Evolutionary conservation across 2,888 invertebrate genomes (phyloP).

Genomic region (Gonocerus acuteangulatus): DNA sequence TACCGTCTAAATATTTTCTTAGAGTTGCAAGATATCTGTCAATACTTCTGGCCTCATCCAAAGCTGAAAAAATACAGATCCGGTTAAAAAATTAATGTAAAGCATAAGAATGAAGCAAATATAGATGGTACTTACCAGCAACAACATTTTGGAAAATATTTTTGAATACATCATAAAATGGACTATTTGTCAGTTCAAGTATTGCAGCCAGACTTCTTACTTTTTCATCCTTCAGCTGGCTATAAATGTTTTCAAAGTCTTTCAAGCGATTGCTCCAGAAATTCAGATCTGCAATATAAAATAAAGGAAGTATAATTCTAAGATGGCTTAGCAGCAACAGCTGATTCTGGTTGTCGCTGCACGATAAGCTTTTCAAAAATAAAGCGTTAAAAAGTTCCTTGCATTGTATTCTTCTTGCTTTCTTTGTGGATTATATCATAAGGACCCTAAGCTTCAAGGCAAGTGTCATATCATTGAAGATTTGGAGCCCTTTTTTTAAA

Average conservation of each 20-base stretch:
- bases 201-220: conserved; percentile 76
- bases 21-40: conserved; percentile 69
- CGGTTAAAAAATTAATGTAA: neutral
- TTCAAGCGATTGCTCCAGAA: conserved; percentile 72
- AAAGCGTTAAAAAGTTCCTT: too few relatives aligned
- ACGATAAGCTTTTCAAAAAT: too few relatives aligned
- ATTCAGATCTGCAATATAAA: conserved; percentile 54
- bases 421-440: too few relatives aligned
- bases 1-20: conserved; percentile 57
- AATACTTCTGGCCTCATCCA: conserved; percentile 78
- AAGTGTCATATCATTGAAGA: too few relatives aligned
- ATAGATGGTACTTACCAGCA: conserved; percentile 48
- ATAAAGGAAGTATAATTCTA: too few relatives aligned
- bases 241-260: conserved; percentile 78
- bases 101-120: neutral
- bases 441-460: too few relatives aligned
- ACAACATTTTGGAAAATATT: conserved; percentile 70
- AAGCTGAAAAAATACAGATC: conserved; percentile 46
- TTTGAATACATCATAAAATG: conserved; percentile 69
- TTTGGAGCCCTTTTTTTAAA: too few relatives aligned
- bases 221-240: conserved; percentile 73
- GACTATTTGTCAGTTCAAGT: conserved; percentile 68
- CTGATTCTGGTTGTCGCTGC: too few relatives aligned
- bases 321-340: too few relatives aligned
- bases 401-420: too few relatives aligned